These are phyloP conservation scores for Cynoglossus semilaevis DNA, from an alignment of 2,113 vertebrate species.

Conservation along the genomic window DNA sequence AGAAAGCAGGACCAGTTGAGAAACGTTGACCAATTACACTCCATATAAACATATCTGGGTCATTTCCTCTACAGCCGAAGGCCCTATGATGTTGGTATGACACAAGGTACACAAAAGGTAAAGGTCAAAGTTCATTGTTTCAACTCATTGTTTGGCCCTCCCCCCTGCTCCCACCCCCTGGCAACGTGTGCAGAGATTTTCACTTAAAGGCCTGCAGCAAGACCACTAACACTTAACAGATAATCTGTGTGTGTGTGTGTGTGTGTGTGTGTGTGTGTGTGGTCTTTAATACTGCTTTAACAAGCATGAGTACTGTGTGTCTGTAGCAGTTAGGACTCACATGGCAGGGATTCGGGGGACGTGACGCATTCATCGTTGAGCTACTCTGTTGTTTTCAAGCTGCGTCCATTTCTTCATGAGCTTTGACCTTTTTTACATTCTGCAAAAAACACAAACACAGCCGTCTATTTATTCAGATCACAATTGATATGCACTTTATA, in stretches of 20 bases:
- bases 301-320: conserved; percentile 8
- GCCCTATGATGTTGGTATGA: too few relatives aligned
- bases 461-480: neutral
- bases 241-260: conserved; percentile 46
- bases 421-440: neutral
- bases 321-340: conserved; percentile 43
- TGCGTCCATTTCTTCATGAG: conserved; percentile 19
- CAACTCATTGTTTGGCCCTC: too few relatives aligned
- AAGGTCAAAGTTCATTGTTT: too few relatives aligned
- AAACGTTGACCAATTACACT: too few relatives aligned
- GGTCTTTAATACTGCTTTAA: conserved; percentile 11
- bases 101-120: too few relatives aligned
- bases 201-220: conserved; percentile 1
- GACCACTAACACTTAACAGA: conserved; percentile 15
- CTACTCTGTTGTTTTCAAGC: neutral
- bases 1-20: too few relatives aligned
- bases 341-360: conserved; percentile 49
- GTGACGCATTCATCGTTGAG: conserved; percentile 32
- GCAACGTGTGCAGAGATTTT: conserved; percentile 25
- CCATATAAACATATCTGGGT: too few relatives aligned
- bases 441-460: conserved; percentile 1
- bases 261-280: conserved; percentile 22
- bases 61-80: too few relatives aligned
- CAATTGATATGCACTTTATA: too few relatives aligned
- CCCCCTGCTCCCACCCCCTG: neutral